Evolutionary conservation across 1,140 invertebrate genomes (phyloP), one percentile per base, ranked within the genome.

Genomic region (Oryctes rhinoceros): DNA sequence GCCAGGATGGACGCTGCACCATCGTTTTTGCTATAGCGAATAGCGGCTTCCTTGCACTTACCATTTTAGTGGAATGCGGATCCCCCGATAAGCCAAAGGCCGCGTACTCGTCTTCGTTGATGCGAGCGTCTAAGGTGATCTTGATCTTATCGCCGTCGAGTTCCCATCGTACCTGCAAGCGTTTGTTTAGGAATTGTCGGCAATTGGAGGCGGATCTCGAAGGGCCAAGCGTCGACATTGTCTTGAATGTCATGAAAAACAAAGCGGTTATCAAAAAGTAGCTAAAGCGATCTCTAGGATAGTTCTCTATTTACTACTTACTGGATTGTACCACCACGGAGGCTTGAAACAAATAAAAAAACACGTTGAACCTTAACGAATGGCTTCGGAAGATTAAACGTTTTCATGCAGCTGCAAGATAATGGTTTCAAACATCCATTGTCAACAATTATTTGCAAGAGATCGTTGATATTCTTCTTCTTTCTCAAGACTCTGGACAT

Each of bases 321-420:
- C 95, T 88, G 94, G 94, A 88, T 94, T 94, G 88, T 96, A 96
- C 94, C 95, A 96, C 95, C 94, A 96, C 85, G 93, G 91, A 86
- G 94, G 94, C 95, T 96, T 53, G 37, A 59, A 20, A 85, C 82
- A 81, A 81, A 81, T 82, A 80, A 79, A 62, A 78, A 74, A 15
- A 35, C 1, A 74, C 18, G 13, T 35, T 24, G 3, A 9, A 24
- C 71, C 13, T 24, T 24, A n/a, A 9, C 37, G n/a, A 53, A 53
- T 6, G 9, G 11, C 9, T 53, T 53, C 49, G 13, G 13, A 53
- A 4, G 4, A 9, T 15, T 48, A 76, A 9, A 35, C 24, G 1
- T 67, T 18, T 24, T 24, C 18, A 30, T 30, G 24, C 24, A 15
- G 10, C 6, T 67, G 15, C 20, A 67, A n/a, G n/a, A n/a, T n/a